These are phyloP conservation scores for Cephus rjabovi DNA, from an alignment of 2,888 invertebrate species.

Conservation along the genomic window DNA sequence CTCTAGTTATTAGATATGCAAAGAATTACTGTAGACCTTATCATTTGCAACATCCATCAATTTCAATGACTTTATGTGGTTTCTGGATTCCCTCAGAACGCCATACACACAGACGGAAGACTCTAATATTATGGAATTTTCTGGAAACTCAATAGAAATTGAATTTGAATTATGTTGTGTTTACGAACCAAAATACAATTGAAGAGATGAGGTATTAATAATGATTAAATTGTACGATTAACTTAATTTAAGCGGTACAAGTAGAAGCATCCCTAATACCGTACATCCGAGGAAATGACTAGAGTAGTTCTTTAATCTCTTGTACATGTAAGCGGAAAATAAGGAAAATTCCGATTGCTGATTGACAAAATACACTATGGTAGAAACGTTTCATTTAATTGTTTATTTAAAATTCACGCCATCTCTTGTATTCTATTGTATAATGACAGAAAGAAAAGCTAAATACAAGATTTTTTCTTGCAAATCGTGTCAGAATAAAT, in stretches of 20 bases:
- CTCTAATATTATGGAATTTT: neutral
- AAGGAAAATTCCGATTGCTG: conserved; percentile 28
- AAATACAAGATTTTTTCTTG: neutral
- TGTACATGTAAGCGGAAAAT: conserved; percentile 36
- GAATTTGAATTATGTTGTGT: conserved; percentile 31
- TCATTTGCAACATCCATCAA: conserved; percentile 26
- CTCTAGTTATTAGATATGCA: conserved; percentile 37
- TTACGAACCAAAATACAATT: conserved; percentile 37
- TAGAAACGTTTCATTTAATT: conserved; percentile 3
- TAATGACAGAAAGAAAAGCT: neutral
- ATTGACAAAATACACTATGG: conserved; percentile 18
- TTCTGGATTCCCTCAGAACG: neutral
- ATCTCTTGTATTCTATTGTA: neutral
- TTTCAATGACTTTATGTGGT: conserved; percentile 22
- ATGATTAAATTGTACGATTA: conserved; percentile 38
- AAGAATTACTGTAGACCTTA: conserved; percentile 34
- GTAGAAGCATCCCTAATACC: conserved; percentile 33
- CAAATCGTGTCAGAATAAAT: neutral
- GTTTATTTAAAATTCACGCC: neutral
- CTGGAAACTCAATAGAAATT: conserved; percentile 12
- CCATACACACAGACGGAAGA: neutral
- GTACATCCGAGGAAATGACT: conserved; percentile 28
- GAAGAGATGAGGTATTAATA: conserved; percentile 37
- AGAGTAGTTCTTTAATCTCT: conserved; percentile 28
- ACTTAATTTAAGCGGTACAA: conserved; percentile 31